phyloP scores from a whole-genome alignment of 2,888 invertebrate species.

The Octodonta nipae region DNA sequence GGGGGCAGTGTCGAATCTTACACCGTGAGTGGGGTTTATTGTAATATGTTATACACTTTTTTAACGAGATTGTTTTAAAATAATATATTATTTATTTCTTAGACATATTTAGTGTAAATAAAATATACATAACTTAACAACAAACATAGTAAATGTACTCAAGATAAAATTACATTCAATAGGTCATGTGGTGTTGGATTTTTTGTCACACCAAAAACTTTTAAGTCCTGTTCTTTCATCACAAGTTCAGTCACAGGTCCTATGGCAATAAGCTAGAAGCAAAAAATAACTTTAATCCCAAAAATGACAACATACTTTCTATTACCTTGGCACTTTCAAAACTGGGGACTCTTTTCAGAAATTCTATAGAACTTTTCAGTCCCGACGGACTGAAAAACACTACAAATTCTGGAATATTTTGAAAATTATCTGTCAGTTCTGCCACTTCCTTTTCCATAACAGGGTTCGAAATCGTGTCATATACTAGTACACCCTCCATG shows the following conservation, averaged over 20 bases:
- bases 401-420: slow-evolving; percentile 36
- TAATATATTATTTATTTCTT: too few relatives aligned
- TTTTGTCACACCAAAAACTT: slow-evolving; percentile 37
- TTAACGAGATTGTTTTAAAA: too few relatives aligned
- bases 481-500: slow-evolving; percentile 40
- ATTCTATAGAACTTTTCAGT: slow-evolving; percentile 36
- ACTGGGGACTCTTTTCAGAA: slow-evolving; percentile 29
- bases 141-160: too few relatives aligned
- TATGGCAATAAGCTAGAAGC: slow-evolving; percentile 39
- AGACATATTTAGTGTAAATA: too few relatives aligned
- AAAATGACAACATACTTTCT: too few relatives aligned
- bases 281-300: too few relatives aligned
- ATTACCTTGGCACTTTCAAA: slow-evolving; percentile 22
- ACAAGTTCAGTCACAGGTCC: slow-evolving; percentile 44
- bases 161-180: slow-evolving; percentile 32
- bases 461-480: slow-evolving; percentile 40
- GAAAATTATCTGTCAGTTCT: slow-evolving; percentile 28
- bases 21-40: too few relatives aligned
- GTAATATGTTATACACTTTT: too few relatives aligned
- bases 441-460: slow-evolving; percentile 35
- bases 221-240: slow-evolving; percentile 34
- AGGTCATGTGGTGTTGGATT: slow-evolving; percentile 42
- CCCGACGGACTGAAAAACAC: slow-evolving; percentile 50
- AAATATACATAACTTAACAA: too few relatives aligned
- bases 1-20: too few relatives aligned